Evolutionary conservation across 2,797 vertebrate species (phyloP).

Genomic region (Martes flavigula): DNA sequence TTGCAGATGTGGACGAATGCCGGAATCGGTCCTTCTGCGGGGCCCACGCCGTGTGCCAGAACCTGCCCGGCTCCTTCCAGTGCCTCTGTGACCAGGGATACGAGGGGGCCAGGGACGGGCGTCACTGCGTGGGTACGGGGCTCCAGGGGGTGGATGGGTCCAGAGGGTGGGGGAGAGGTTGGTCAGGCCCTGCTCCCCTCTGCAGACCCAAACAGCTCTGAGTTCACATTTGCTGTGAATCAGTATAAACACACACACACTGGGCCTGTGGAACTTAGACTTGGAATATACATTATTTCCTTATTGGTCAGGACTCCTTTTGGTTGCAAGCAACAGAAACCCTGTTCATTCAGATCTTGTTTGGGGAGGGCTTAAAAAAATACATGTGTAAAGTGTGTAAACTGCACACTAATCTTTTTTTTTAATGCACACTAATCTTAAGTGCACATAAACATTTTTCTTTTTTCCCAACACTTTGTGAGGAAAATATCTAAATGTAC

Average conservation of each 20-base stretch:
- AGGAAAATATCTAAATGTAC: neutral
- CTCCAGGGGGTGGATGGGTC: neutral
- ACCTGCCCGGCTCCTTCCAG: constrained; percentile 89
- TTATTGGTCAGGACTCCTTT: neutral
- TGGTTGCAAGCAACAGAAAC: neutral
- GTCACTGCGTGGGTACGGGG: constrained; percentile 86
- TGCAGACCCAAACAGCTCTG: neutral
- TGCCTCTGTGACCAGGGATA: constrained; percentile 93
- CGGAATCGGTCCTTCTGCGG: constrained; percentile 88
- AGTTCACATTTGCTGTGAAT: neutral
- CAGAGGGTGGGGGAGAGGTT: neutral
- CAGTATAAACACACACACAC: neutral
- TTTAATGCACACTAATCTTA: neutral
- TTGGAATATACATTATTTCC: neutral
- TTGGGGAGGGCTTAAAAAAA: neutral
- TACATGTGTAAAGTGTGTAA: neutral
- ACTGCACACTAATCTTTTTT: neutral
- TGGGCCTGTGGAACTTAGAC: neutral
- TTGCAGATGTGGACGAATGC: constrained; percentile 91
- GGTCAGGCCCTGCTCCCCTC: neutral
- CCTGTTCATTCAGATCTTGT: neutral
- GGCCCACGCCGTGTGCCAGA: constrained; percentile 88
- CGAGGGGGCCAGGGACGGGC: constrained; percentile 83
- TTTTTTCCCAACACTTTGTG: neutral
- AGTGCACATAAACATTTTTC: neutral